A percentile compares a stretch with the other conserved stretches of the same genome.
phyloP scores from a whole-genome alignment of 2,888 invertebrate genomes.

The Chironomus tentans region DNA sequence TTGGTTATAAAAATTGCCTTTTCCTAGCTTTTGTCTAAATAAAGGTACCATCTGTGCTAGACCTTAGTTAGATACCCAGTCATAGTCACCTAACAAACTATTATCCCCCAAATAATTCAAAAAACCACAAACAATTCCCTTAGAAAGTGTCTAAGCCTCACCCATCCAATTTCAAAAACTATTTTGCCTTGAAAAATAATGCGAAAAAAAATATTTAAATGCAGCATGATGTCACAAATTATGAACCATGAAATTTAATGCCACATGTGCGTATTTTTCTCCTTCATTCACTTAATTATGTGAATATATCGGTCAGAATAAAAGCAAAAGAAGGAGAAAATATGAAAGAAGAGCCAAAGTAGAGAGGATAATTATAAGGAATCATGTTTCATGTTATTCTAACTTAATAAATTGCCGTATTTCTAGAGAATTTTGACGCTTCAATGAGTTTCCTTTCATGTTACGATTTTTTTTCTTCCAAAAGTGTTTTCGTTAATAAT shows the following conservation, averaged over 20 bases:
- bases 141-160: no score
- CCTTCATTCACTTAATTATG: not conserved
- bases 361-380: not conserved
- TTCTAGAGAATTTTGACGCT: constrained; percentile 9
- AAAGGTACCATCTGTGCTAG: no score
- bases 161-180: not conserved
- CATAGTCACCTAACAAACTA: no score
- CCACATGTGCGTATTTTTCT: constrained; percentile 24
- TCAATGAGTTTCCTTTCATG: not conserved
- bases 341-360: not conserved
- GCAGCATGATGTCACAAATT: constrained; percentile 10
- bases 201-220: not conserved
- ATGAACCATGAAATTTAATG: constrained; percentile 18
- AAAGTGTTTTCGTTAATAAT: no score
- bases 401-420: not conserved
- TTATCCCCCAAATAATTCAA: not conserved
- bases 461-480: no score
- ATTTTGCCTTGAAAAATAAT: not conserved
- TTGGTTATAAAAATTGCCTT: no score
- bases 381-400: not conserved
- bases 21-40: no score
- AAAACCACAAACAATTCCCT: not conserved
- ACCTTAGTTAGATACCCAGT: no score
- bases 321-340: no score
- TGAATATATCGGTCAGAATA: not conserved